Percentiles rank a stretch among this genome's conserved stretches.
Conservation (phyloP, 2,888 invertebrate genomes). For the Campoplex nolae region DNA sequence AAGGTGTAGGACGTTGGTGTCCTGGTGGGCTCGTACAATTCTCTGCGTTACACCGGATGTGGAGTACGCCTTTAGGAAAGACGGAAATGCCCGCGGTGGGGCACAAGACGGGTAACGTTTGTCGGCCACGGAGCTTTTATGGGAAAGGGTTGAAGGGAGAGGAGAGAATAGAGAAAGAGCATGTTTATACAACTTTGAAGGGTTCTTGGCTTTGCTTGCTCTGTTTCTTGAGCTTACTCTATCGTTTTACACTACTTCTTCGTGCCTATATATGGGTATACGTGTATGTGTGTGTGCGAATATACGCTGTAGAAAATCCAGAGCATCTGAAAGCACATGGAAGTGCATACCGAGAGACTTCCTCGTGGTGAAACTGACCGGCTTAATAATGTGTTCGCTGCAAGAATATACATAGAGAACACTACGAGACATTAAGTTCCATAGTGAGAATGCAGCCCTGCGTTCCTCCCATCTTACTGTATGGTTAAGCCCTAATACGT, state of each 20-base stretch:
- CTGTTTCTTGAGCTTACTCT: constrained; percentile 31
- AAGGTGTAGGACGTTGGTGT: constrained; percentile 11
- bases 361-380: constrained; percentile 43
- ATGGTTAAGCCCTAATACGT: constrained; percentile 15
- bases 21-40: constrained; percentile 29
- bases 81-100: constrained; percentile 54
- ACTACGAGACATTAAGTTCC: constrained; percentile 14
- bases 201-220: constrained; percentile 38
- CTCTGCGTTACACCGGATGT: constrained; percentile 53
- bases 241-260: constrained; percentile 18
- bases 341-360: neutral
- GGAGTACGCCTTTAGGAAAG: constrained; percentile 57
- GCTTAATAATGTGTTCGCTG: constrained; percentile 23
- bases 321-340: neutral
- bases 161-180: constrained; percentile 24
- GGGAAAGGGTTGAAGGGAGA: constrained; percentile 2
- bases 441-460: neutral
- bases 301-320: constrained; percentile 14
- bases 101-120: constrained; percentile 55
- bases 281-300: neutral
- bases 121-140: constrained; percentile 49
- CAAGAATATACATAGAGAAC: constrained; percentile 6
- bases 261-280: neutral
- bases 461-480: neutral
- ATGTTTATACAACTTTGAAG: constrained; percentile 58